Evolutionary conservation across 1,140 invertebrate species (phyloP).

Genomic region (Aradophagus sp.): DNA sequence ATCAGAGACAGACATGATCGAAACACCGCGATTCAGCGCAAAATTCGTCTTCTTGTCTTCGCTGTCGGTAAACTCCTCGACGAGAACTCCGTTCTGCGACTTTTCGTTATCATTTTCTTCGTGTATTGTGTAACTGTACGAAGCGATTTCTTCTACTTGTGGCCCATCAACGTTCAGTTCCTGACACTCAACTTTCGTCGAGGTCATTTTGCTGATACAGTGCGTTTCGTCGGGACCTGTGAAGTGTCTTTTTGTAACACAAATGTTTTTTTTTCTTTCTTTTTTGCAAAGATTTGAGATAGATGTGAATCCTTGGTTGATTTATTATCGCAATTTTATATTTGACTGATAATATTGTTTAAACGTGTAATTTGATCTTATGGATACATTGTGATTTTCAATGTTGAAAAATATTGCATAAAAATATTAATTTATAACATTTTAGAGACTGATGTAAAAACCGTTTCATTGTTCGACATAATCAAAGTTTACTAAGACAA

Average conservation of each 20-base stretch:
- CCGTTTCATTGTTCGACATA: no score
- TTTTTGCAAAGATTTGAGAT: no score
- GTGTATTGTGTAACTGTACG: conserved; percentile 75
- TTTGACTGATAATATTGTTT: no score
- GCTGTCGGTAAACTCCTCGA: conserved; percentile 77
- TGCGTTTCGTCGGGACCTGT: conserved; percentile 80
- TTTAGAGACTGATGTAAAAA: no score
- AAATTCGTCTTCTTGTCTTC: conserved; percentile 75
- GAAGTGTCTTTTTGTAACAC: conserved; percentile 63
- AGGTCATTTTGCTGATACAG: conserved; percentile 79
- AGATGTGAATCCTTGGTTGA: no score
- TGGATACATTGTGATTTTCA: no score
- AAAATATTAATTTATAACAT: no score
- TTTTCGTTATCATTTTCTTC: conserved; percentile 63
- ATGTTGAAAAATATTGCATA: no score
- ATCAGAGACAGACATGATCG: conserved; percentile 80
- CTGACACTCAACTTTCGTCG: conserved; percentile 77
- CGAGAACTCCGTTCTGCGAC: conserved; percentile 74
- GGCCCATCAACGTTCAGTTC: conserved; percentile 74
- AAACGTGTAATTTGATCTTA: no score
- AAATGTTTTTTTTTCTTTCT: no score
- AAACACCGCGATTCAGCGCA: conserved; percentile 75
- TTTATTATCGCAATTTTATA: no score
- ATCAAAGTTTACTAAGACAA: no score
- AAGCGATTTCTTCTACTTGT: conserved; percentile 78